Percentiles rank a stretch among this genome's conserved stretches.
Conservation (phyloP, 2,797 vertebrate genomes). For the Parauchenoglanis ngamensis region DNA sequence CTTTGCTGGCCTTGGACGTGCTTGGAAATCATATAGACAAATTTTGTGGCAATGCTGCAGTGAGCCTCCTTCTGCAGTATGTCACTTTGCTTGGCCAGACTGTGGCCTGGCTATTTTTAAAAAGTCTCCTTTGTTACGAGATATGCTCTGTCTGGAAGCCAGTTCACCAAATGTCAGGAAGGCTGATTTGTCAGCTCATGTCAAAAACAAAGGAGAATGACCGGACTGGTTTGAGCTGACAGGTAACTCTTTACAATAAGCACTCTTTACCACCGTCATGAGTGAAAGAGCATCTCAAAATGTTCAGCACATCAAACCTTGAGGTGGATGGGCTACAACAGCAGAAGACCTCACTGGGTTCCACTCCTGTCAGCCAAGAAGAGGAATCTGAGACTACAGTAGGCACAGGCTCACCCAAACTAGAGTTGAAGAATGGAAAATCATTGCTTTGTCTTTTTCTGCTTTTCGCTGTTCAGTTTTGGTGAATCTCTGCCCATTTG, state of each 20-base stretch:
- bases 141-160: conserved; percentile 13
- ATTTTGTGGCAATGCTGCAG: conserved; percentile 11
- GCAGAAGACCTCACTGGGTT: not conserved
- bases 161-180: conserved; percentile 2
- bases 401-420: not conserved
- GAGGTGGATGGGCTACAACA: not conserved
- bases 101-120: conserved; percentile 33
- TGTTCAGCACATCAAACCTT: not conserved
- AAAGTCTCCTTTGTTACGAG: conserved; percentile 12
- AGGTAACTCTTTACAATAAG: not conserved
- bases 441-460: not conserved
- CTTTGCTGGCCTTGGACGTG: not conserved
- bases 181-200: conserved; percentile 6
- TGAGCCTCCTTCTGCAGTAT: not conserved
- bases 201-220: not conserved
- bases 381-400: not conserved
- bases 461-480: not conserved
- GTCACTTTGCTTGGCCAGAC: conserved; percentile 19
- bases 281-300: not conserved
- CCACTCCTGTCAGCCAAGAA: not conserved
- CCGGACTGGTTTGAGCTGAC: not conserved
- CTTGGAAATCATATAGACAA: not conserved
- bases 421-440: not conserved
- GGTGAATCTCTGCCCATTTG: not conserved
- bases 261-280: not conserved